Evolutionary conservation across 2,888 invertebrate species (phyloP), one percentile per base, ranked within the genome.

Genomic region (Spilarctia lutea): DNA sequence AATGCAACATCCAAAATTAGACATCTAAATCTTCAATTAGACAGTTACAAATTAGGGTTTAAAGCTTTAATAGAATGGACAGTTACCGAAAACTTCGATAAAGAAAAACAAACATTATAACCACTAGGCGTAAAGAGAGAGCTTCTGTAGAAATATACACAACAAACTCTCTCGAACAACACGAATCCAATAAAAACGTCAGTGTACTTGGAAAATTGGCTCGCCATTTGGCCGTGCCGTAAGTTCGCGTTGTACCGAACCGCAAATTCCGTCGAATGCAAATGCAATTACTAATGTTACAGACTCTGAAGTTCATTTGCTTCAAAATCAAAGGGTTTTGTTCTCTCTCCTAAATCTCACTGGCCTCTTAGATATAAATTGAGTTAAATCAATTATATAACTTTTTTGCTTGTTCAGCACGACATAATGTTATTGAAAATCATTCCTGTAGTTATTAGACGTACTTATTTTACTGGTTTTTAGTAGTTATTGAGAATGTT

Each of bases 231-330:
- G 60, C 63, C 63, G 68, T 63, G 39, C 63, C 35, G 45, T 35
- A 68, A 68, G 63, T 65, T 68, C 35, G 24, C 73, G 39, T 68
- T 63, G 60, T 45, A 39, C 66, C 60, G 30, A 60, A 80, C 75
- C 80, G 56, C 73, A 77, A 74, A 75, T 72, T 80, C 72, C 72
- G 74, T 73, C 68, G 18, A 72, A 77, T 75, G 77, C 80, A 80
- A 79, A 80, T 75, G 75, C 74, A 82, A 78, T 82, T 77, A 80
- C 74, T 67, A 72, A 72, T 71, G 56, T 75, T 68, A 48, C 35
- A 11, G 80, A 82, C 71, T 82, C 68, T 68, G 65, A 63, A 79
- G 79, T 77, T 48, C 52, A 77, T 77, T 82, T 75, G 75, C 68
- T 56, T 63, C 33, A 24, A 72, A 75, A 75, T 71, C 72, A 75